Conservation (phyloP, 2,797 vertebrate genomes). For the Leucoraja ocellata region DNA sequence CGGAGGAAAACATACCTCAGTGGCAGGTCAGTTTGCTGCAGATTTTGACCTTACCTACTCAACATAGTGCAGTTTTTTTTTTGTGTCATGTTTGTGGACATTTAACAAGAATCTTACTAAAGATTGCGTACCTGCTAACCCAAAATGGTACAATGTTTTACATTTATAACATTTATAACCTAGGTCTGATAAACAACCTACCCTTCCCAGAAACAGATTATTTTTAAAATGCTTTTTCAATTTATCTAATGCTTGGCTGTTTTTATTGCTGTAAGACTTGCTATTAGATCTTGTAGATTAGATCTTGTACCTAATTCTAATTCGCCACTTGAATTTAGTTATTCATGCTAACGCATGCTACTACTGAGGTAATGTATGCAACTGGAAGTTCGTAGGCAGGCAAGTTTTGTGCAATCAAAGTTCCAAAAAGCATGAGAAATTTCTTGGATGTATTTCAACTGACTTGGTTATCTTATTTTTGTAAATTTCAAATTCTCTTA, state of each 20-base stretch:
- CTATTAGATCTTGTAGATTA: background rate
- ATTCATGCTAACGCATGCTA: no score
- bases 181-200: background rate
- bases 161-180: background rate
- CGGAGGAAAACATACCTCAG: background rate
- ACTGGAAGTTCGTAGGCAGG: background rate
- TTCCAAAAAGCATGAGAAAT: no score
- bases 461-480: background rate
- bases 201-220: background rate
- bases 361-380: background rate
- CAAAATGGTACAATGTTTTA: background rate
- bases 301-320: no score
- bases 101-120: background rate
- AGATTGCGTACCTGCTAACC: background rate
- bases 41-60: background rate
- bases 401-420: no score
- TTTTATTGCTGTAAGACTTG: background rate
- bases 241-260: background rate
- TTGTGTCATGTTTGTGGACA: background rate
- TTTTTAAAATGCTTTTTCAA: background rate
- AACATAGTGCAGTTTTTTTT: background rate
- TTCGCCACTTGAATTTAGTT: no score
- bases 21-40: background rate
- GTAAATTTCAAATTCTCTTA: conserved; percentile 38
- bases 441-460: background rate